These are phyloP conservation scores for Ispidina lecontei DNA, from an alignment of 2,797 vertebrate species.

Conservation along the genomic window DNA sequence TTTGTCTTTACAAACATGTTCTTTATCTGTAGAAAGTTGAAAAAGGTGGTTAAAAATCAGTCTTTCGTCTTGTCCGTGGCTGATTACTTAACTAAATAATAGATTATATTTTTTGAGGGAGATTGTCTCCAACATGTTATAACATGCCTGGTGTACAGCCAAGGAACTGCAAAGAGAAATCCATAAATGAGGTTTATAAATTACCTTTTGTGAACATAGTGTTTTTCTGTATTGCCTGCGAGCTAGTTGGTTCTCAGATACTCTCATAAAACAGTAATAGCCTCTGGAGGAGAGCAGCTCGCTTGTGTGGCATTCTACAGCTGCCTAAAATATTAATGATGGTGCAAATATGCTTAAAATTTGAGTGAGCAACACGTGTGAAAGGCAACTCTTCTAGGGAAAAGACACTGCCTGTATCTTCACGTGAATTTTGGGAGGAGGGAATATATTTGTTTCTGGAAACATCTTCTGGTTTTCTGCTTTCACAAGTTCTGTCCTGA, in stretches of 20 bases:
- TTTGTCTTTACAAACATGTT: conserved; percentile 44
- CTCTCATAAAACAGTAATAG: neutral
- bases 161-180: neutral
- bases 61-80: fast-evolving
- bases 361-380: neutral
- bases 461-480: neutral
- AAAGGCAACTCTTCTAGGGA: neutral
- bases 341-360: neutral
- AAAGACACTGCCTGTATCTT: neutral
- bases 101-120: neutral
- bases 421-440: neutral
- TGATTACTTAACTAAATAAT: neutral
- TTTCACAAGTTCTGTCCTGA: neutral
- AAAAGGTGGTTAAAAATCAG: conserved; percentile 19
- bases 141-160: neutral
- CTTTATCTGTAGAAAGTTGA: conserved; percentile 39
- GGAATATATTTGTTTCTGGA: neutral
- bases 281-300: neutral
- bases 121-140: neutral
- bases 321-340: neutral
- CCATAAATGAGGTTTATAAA: conserved; percentile 46
- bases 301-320: neutral
- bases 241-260: neutral
- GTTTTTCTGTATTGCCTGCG: neutral
- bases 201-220: neutral